These are phyloP conservation scores for Menura novaehollandiae DNA, from an alignment of 2,113 vertebrate genomes.

Conservation along the genomic window DNA sequence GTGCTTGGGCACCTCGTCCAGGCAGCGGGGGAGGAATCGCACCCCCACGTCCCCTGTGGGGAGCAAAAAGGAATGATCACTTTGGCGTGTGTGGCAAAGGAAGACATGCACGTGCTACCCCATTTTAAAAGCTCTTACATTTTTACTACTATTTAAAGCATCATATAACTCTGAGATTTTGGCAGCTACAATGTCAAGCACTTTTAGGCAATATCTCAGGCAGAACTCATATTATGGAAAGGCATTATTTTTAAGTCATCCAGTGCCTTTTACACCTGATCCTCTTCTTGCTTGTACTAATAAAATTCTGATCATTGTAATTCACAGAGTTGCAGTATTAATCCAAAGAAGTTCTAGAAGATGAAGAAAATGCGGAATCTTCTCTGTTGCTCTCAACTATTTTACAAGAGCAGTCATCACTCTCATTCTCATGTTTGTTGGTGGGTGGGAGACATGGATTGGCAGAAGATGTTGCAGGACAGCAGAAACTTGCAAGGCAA, in stretches of 20 bases:
- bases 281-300: not conserved
- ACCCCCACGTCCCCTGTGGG: slow-evolving; percentile 84
- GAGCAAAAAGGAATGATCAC: not conserved
- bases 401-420: not conserved
- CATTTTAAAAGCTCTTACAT: not conserved
- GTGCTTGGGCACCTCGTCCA: slow-evolving; percentile 83
- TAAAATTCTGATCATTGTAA: not conserved
- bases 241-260: not conserved
- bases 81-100: rapidly evolving
- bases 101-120: not conserved
- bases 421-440: not conserved
- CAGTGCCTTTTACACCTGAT: not conserved
- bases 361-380: not conserved
- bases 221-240: not conserved
- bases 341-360: not conserved
- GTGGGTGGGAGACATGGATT: not conserved
- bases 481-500: not conserved
- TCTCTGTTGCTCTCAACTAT: not conserved
- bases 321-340: not conserved
- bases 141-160: not conserved
- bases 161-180: rapidly evolving
- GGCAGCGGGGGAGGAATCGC: slow-evolving; percentile 73
- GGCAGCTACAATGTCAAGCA: not conserved
- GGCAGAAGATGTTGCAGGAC: not conserved
- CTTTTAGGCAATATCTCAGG: not conserved